Evolutionary conservation across 92 coral and sea anemone species (phyloP), one percentile per base, ranked within the genome.

Genomic region (Pocillopora grandis): DNA sequence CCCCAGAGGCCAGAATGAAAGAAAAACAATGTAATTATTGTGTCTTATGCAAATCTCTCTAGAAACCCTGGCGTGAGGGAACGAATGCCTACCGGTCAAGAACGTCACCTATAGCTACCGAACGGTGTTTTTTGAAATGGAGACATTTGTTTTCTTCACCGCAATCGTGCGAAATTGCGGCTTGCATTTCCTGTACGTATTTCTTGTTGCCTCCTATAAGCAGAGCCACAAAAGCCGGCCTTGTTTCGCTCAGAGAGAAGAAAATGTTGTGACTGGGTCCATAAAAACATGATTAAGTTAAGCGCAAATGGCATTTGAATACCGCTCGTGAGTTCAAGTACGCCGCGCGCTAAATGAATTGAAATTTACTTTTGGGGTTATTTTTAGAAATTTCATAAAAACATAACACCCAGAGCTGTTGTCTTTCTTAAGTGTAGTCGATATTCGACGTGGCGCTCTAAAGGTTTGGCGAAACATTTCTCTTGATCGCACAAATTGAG

Each of bases 1-100:
- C 91, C 84, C 84, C 69, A 76, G 88, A 79, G 84, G 85, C 85
- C 79, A 66, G 59, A 82, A 71, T 80, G 69, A 71, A 81, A 74
- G 70, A 69, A 72, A 72, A 80, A 86, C 87, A 86, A 88, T 79
- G 85, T 37, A 4, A 56, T 88, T 81, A 89, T 89, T 91, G 90
- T 88, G 89, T 77, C 88, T 85, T 77, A 84, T 84, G 88, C 88
- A 84, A 84, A 84, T 84, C 57, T 66, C 20, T 35, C 31, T 17
- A 66, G 70, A 61, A 67, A 76, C 83, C 88, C 83, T 75, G 77
- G 76, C 81, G 88, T 66, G 75, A 83, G 52, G 36, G 68, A 49
- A 5, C 76, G 70, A 77, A 84, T 84, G 75, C 88, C 82, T 55
- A 11, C 61, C 61, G 49, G 17, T 10, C 1, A 4, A 72, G 61